phyloP scores from a whole-genome alignment of 2,797 vertebrate species.

The Brachyalestes nurse region DNA sequence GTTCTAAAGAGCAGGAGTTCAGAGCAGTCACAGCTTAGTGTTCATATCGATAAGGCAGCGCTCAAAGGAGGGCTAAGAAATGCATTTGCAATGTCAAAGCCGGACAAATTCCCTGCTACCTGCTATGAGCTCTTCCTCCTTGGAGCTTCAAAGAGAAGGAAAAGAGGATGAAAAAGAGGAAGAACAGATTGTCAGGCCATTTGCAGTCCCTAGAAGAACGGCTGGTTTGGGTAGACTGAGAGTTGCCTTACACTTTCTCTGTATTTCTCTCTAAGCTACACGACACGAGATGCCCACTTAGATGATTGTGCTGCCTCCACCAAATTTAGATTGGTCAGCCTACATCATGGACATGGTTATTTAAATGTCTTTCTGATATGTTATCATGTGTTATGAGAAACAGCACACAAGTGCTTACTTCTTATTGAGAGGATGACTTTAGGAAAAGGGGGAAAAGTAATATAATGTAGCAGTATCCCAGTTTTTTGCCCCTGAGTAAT shows the following conservation, averaged over 20 bases:
- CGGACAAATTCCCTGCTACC: slow-evolving; percentile 79
- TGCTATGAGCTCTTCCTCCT: slow-evolving; percentile 72
- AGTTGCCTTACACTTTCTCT: slow-evolving; percentile 17
- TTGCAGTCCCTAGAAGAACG: slow-evolving; percentile 34
- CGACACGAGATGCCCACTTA: slow-evolving; percentile 9
- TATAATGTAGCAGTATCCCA: not conserved
- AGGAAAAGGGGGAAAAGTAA: not conserved
- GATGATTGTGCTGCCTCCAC: not conserved
- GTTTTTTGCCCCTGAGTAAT: no score
- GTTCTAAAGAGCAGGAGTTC: slow-evolving; percentile 67
- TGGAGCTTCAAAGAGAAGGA: slow-evolving; percentile 72
- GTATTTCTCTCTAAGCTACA: slow-evolving; percentile 29
- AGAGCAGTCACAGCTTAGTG: slow-evolving; percentile 75
- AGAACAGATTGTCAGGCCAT: slow-evolving; percentile 42
- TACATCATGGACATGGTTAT: not conserved
- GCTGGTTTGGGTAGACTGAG: slow-evolving; percentile 23
- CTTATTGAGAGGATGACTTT: not conserved
- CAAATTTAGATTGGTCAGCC: slow-evolving; percentile 10
- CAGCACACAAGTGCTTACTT: no score
- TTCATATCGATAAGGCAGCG: slow-evolving; percentile 76
- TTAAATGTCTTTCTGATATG: not conserved
- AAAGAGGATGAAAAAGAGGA: slow-evolving; percentile 50
- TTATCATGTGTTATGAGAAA: not conserved
- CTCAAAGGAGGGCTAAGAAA: slow-evolving; percentile 77
- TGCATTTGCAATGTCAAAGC: slow-evolving; percentile 77